phyloP scores from a whole-genome alignment of 2,797 vertebrate species.

The Scleropages formosus region DNA sequence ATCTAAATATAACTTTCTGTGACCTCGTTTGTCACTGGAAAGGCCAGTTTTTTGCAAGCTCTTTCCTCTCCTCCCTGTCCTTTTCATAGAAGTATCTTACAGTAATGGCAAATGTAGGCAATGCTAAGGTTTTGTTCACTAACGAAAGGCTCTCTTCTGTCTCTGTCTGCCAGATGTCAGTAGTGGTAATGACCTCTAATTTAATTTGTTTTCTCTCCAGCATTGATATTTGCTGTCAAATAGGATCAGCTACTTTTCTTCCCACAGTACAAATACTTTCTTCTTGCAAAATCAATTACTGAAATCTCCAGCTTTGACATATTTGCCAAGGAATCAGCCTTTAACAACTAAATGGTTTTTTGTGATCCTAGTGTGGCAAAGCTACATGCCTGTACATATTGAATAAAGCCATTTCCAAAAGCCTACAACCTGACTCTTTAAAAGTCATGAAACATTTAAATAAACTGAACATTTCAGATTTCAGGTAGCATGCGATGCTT shows the following conservation, averaged over 20 bases:
- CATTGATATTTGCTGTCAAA: constrained; percentile 2
- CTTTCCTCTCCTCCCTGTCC: background rate
- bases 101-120: background rate
- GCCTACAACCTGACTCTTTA: background rate
- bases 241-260: background rate
- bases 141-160: background rate
- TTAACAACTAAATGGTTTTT: background rate
- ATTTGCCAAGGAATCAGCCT: background rate
- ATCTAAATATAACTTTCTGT: constrained; percentile 6
- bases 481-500: background rate
- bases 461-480: background rate
- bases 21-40: constrained; percentile 5
- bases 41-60: background rate
- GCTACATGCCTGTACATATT: background rate
- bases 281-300: background rate
- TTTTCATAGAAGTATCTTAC: background rate
- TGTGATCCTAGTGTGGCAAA: background rate
- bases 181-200: constrained; percentile 2
- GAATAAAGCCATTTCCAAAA: background rate
- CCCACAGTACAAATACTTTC: background rate
- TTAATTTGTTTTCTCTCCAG: background rate
- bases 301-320: background rate
- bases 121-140: background rate
- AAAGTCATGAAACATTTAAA: background rate
- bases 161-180: constrained; percentile 8